Percentiles rank a stretch among this genome's conserved stretches.
Conservation (phyloP, 2,888 invertebrate genomes). For the Andrena marginata region DNA sequence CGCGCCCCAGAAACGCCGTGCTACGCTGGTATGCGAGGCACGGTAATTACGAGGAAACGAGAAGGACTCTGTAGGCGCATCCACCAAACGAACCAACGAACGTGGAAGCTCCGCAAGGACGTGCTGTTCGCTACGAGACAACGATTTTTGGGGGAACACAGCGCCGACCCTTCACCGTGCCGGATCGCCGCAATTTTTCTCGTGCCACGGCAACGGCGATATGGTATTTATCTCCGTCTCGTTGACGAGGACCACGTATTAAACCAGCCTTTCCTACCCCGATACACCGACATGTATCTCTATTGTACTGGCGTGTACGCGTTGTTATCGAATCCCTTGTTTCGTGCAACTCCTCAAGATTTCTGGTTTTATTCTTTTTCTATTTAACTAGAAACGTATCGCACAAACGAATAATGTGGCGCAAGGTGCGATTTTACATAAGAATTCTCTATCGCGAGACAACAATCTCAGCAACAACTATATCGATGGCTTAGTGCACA, state of each 20-base stretch:
- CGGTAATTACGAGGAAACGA: conserved; percentile 72
- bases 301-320: background rate
- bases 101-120: conserved; percentile 51
- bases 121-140: conserved; percentile 47
- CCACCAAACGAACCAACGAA: conserved; percentile 48
- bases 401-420: too few relatives aligned
- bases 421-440: too few relatives aligned
- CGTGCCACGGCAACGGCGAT: conserved; percentile 36
- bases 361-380: background rate
- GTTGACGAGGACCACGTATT: conserved; percentile 38
- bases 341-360: background rate
- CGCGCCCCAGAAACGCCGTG: conserved; percentile 69
- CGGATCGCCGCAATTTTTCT: conserved; percentile 56
- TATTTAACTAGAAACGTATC: background rate
- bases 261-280: conserved; percentile 22
- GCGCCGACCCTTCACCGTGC: conserved; percentile 15
- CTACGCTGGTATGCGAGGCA: conserved; percentile 68
- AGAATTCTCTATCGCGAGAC: too few relatives aligned
- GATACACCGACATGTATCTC: conserved; percentile 22
- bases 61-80: conserved; percentile 58
- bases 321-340: background rate
- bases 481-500: too few relatives aligned
- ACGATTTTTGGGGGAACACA: conserved; percentile 50
- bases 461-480: too few relatives aligned
- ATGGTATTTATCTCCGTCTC: conserved; percentile 54